Conservation (phyloP, 1,140 invertebrate genomes). For the Chionoecetes opilio region DNA sequence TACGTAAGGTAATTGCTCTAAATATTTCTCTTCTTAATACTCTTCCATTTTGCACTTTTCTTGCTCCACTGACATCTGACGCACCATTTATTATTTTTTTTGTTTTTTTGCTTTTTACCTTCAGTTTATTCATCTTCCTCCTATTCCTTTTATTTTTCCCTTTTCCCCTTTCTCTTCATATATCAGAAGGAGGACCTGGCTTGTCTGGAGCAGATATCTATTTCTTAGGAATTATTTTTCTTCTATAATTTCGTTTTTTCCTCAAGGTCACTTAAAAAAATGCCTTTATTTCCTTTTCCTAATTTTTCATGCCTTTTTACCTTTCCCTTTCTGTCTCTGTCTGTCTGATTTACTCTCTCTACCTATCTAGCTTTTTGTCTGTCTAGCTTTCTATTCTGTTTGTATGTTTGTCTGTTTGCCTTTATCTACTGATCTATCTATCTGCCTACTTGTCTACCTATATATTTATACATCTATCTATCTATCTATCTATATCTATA, state of each 20-base stretch:
- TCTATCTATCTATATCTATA: not conserved
- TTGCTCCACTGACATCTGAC: not conserved
- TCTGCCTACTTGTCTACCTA: not conserved
- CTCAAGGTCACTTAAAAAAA: not conserved
- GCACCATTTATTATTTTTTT: not conserved
- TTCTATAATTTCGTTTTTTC: not conserved
- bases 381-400: no score
- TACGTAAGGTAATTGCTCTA: not conserved
- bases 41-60: not conserved
- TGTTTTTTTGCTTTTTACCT: no score
- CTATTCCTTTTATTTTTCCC: no score
- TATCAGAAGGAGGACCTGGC: no score
- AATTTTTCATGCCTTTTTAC: not conserved
- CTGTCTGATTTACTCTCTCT: not conserved
- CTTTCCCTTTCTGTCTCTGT: not conserved
- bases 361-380: no score
- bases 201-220: no score
- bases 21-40: not conserved
- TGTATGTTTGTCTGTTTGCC: not conserved
- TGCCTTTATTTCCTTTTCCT: not conserved
- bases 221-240: no score
- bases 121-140: no score
- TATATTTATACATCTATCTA: not conserved
- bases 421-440: not conserved
- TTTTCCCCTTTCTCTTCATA: not conserved